A percentile compares a stretch with the other conserved stretches of the same genome.
phyloP scores from a whole-genome alignment of 2,797 vertebrate species.

The Melanotaenia maccullochi region DNA sequence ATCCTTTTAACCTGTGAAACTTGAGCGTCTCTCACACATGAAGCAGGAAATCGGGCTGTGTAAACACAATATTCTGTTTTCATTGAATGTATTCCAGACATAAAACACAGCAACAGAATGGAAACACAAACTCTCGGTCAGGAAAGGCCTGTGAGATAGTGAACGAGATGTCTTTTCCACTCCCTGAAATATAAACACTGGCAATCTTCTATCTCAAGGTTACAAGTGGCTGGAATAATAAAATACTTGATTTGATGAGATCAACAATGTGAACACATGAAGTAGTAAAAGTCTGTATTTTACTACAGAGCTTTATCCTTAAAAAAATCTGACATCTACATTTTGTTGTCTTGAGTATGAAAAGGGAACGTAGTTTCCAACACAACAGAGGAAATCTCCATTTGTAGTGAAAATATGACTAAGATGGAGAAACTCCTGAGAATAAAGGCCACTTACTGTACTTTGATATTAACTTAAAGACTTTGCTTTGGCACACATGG shows the following conservation, averaged over 20 bases:
- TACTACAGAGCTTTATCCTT: neutral
- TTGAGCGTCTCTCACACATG: conserved; percentile 39
- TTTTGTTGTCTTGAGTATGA: neutral
- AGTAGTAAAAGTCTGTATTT: neutral
- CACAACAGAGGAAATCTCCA: no score
- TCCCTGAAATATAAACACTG: conserved; percentile 59
- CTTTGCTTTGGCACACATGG: conserved; percentile 14
- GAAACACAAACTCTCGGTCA: conserved; percentile 54
- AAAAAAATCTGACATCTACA: neutral
- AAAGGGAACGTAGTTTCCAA: neutral
- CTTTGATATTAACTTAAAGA: neutral
- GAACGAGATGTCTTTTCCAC: conserved; percentile 55
- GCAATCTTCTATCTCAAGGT: conserved; percentile 48
- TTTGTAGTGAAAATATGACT: neutral
- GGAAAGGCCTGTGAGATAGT: conserved; percentile 64
- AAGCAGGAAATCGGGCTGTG: conserved; percentile 63
- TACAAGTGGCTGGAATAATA: conserved; percentile 26
- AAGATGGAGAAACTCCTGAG: neutral
- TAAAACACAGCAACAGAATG: conserved; percentile 64
- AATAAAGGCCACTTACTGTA: neutral
- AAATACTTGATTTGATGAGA: conserved; percentile 28
- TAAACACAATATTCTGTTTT: conserved; percentile 68
- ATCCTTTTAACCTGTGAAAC: conserved; percentile 20
- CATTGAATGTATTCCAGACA: conserved; percentile 60
- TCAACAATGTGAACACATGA: neutral